Base-by-base conservation (phyloP, 1,140 invertebrate species). In the Whitmania pigra region DNA sequence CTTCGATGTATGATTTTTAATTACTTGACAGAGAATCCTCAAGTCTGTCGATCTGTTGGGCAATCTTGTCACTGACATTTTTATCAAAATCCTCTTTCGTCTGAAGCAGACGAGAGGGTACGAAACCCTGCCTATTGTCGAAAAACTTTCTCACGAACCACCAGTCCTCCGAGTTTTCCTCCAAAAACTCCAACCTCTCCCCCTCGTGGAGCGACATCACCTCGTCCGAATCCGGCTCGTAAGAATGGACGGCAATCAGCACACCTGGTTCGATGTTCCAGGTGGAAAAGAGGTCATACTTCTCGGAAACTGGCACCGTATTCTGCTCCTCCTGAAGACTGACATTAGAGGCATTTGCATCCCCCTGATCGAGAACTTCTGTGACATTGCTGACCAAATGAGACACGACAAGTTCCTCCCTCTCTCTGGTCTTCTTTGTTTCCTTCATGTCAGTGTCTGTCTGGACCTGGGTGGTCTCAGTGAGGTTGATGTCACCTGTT, bases 81-180 rank as follows among this genome's bases (percentile, higher is more conserved):
- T 67, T 54, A 31, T 55, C 71, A 31, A 66, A 74, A n/a, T 72
- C 71, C 18, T 22, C 36, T 36, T 72, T 74, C 22, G 91, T 88
- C 83, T 92, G 87, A 0, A 95, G 82, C 77, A 92, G 90, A 79
- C 90, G 88, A 4, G 90, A 88, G n/a, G 92, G 92, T 31, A 93
- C 91, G 88, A 90, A 93, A 70, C 92, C 92, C 78, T 89, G 90
- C 82, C 94, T 90, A 79, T 92, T 89, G 0, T 91, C 93, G 22
- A 93, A 82, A 81, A 90, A 87, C 82, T 94, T 95, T 75, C 87
- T 88, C 0, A 94, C 90, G 78, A 91, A 92, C 92, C 92, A 94
- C 90, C 90, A 93, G 77, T 93, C 91, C 13, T 73, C 72, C 13
- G 36, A 57, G 9, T 29, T 68, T 17, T 36, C 20, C 25, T 74